Percentiles rank a stretch among this genome's conserved stretches.
Conservation (phyloP, 1,140 invertebrate genomes). For the Temnothorax longispinosus region DNA sequence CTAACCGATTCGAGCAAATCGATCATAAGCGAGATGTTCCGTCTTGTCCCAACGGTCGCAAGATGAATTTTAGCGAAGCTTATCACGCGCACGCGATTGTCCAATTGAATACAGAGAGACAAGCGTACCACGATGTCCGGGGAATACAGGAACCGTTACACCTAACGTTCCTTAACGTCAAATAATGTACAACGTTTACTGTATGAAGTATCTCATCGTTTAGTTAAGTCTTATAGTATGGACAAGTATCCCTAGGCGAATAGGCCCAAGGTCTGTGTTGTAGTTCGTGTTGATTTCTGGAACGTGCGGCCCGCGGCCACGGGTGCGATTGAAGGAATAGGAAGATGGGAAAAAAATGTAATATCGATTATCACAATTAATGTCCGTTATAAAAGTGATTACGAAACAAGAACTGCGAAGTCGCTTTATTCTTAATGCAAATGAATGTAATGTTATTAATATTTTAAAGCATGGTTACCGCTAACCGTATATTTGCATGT, state of each 20-base stretch:
- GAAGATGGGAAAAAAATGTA: background rate
- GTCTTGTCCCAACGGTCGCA: background rate
- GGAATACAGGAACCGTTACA: slow-evolving; percentile 83
- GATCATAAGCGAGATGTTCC: background rate
- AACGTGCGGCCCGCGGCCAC: slow-evolving; percentile 71
- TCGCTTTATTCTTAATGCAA: background rate
- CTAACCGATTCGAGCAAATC: background rate
- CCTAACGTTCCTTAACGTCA: slow-evolving; percentile 79
- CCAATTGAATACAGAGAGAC: slow-evolving; percentile 76
- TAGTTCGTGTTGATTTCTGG: slow-evolving; percentile 70
- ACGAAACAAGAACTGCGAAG: background rate
- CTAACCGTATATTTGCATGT: background rate
- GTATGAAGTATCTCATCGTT: slow-evolving; percentile 83
- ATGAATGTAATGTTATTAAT: slow-evolving; percentile 14
- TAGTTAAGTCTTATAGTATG: slow-evolving; percentile 86
- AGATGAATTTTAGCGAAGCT: background rate
- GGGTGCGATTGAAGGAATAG: background rate
- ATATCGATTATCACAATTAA: slow-evolving; percentile 14
- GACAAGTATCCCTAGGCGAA: slow-evolving; percentile 84
- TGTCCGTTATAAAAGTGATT: background rate
- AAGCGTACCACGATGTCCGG: slow-evolving; percentile 78
- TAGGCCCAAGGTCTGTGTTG: slow-evolving; percentile 82
- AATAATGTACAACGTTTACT: slow-evolving; percentile 84
- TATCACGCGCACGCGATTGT: slow-evolving; percentile 60
- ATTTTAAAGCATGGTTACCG: background rate